phyloP scores from a whole-genome alignment of 1,140 invertebrate genomes.

The Zaprionus lachaisei region DNA sequence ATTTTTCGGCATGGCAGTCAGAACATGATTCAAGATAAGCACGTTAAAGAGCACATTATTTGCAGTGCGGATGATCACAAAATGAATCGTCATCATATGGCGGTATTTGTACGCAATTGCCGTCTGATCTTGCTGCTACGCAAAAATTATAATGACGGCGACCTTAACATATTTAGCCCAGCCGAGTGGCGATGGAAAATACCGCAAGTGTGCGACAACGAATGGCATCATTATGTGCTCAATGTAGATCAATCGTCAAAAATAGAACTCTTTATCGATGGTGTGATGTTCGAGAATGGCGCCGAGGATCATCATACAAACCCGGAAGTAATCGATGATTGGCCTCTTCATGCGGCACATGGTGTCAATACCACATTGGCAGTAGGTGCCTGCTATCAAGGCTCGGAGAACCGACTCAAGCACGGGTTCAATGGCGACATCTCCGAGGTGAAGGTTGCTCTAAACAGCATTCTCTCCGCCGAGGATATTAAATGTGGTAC shows the following conservation, averaged over 20 bases:
- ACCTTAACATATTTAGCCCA: conserved; percentile 97
- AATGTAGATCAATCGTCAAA: conserved; percentile 96
- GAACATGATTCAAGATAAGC: conserved; percentile 89
- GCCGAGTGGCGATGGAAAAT: conserved; percentile 99
- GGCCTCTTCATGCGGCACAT: conserved; percentile 98
- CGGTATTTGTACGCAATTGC: conserved; percentile 98
- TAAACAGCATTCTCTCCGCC: conserved; percentile 50
- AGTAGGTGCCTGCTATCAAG: conserved; percentile 99
- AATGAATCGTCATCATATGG: conserved; percentile 99
- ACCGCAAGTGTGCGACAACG: conserved; percentile 96
- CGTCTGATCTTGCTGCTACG: conserved; percentile 96
- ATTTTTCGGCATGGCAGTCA: conserved; percentile 88
- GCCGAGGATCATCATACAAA: conserved; percentile 88
- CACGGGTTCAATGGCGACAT: conserved; percentile 83
- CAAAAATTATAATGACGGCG: conserved; percentile 95
- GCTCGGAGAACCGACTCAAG: conserved; percentile 85
- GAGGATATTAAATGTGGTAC: conserved; percentile 81
- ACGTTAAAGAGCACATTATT: conserved; percentile 96
- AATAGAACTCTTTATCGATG: conserved; percentile 95
- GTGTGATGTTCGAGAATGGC: conserved; percentile 91
- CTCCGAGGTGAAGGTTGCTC: conserved; percentile 73
- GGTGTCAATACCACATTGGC: conserved; percentile 96
- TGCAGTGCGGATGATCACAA: conserved; percentile 98
- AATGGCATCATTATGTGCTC: conserved; percentile 99
- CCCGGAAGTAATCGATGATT: conserved; percentile 99